phyloP scores from a whole-genome alignment of 2,888 invertebrate species.

The Stictocephala bisonia region DNA sequence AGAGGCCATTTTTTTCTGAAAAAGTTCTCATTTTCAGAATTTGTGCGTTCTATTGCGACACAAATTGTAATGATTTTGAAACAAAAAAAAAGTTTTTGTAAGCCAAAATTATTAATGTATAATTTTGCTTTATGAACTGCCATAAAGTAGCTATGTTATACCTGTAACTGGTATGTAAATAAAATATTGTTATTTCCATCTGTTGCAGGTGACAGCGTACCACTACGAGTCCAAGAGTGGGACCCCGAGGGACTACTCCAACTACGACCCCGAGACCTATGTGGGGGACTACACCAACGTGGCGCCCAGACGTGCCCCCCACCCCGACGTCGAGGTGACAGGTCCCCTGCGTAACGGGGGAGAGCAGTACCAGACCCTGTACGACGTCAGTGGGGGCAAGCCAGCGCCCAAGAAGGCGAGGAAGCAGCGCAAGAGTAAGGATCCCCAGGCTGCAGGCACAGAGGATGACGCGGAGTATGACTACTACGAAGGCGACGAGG shows the following conservation, averaged over 20 bases:
- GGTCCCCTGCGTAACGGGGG: slow-evolving; percentile 34
- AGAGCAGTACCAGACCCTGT: slow-evolving; percentile 48
- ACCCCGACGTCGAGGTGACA: neutral
- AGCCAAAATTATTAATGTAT: too few species aligned
- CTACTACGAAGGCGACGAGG: neutral
- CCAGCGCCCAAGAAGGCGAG: neutral
- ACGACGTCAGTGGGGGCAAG: slow-evolving; percentile 17
- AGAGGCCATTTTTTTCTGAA: too few species aligned
- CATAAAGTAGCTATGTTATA: too few species aligned
- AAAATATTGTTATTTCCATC: too few species aligned
- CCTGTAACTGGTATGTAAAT: too few species aligned
- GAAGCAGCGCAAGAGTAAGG: neutral
- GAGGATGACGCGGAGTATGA: slow-evolving; percentile 33
- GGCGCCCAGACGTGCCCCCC: neutral
- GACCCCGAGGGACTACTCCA: slow-evolving; percentile 42
- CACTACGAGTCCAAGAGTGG: slow-evolving; percentile 55
- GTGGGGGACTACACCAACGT: slow-evolving; percentile 31
- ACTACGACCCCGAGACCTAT: slow-evolving; percentile 39
- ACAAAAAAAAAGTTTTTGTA: too few species aligned
- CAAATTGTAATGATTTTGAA: too few species aligned
- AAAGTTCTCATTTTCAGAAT: too few species aligned
- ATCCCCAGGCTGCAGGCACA: slow-evolving; percentile 25
- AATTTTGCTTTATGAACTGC: too few species aligned
- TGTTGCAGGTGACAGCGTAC: slow-evolving; percentile 50
- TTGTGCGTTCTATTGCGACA: too few species aligned